Percentiles rank a stretch among this genome's conserved stretches.
Conservation (phyloP, 2,888 invertebrate species). For the Caenorhabditis sulstoni region DNA sequence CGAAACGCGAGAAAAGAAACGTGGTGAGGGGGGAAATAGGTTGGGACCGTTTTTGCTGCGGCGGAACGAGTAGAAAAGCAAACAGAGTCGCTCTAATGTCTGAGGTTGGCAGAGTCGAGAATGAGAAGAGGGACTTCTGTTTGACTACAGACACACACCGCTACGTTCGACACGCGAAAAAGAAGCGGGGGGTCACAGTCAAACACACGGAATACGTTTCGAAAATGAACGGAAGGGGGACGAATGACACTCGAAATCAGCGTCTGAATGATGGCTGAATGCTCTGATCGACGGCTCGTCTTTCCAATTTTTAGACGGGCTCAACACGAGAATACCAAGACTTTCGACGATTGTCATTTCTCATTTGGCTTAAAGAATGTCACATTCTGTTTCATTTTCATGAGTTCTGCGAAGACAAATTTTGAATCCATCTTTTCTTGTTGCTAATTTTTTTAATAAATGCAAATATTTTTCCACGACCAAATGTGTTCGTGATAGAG, state of each 20-base stretch:
- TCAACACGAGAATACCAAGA: no score
- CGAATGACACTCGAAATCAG: not conserved
- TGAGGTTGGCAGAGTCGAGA: constrained; percentile 47
- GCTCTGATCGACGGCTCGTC: no score
- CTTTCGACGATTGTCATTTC: no score
- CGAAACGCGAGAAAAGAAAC: constrained; percentile 16
- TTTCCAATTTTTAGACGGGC: no score
- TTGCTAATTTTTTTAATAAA: no score
- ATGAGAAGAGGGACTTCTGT: constrained; percentile 20
- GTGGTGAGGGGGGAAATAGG: constrained; percentile 4
- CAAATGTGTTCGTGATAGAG: no score
- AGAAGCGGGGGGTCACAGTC: constrained; percentile 28
- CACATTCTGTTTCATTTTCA: no score
- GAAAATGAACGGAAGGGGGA: not conserved
- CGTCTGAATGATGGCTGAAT: no score
- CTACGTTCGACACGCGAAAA: constrained; percentile 45
- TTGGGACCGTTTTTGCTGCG: constrained; percentile 20
- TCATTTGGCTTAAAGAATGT: no score
- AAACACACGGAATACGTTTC: constrained; percentile 7
- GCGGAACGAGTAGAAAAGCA: constrained; percentile 48
- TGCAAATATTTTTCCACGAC: no score
- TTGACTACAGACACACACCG: constrained; percentile 48
- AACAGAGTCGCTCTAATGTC: constrained; percentile 25
- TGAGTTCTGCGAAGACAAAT: no score
- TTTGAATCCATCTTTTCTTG: no score